Evolutionary conservation across 2,888 invertebrate genomes (phyloP), one percentile per base, ranked within the genome.

Genomic region (Eugnorisma glareosa): DNA sequence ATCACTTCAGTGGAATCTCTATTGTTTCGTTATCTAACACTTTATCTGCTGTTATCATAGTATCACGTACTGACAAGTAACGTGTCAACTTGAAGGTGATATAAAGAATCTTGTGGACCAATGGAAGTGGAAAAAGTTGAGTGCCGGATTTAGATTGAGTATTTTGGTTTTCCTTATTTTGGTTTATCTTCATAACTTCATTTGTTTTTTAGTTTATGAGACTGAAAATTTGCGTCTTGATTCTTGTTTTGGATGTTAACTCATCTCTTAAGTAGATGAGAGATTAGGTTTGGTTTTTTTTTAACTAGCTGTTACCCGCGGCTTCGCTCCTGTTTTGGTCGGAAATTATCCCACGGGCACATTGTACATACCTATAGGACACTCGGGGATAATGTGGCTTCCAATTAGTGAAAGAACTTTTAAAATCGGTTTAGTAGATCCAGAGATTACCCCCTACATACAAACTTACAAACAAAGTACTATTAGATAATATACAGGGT

Each of bases 21-120:
- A 91, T 91, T 91, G 90, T 91, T 70, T 83, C 79, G 73, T 88
- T 91, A 91, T 90, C 89, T 83, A 71, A 72, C 67, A 67, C 72
- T 83, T 84, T 88, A 89, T 86, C 86, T 89, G 76, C 40, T 43
- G 77, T 89, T 90, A 91, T 91, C 90, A 88, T 78, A 76, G 72
- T 90, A 91, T 90, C 90, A 87, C 81, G 82, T 84, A 73, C 80
- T 69, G 89, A 82, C 88, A 84, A 84, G 81, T 83, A 77, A 86
- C 83, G 75, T 81, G 77, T 84, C 85, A 71, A 81, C 68, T 57
- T 81, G 83, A 90, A 89, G 88, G 86, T 78, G 77, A 76, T 67
- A 51, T 64, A 64, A 69, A 73, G 54, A 74, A 67, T 79, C 67
- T 82, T 67, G 51, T 61, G 75, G 48, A 73, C 68, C 69, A 67